A percentile compares a stretch with the other conserved stretches of the same genome.
These are phyloP conservation scores for Kryptolebias marmoratus DNA, from an alignment of 2,113 vertebrate genomes.

Conservation along the genomic window DNA sequence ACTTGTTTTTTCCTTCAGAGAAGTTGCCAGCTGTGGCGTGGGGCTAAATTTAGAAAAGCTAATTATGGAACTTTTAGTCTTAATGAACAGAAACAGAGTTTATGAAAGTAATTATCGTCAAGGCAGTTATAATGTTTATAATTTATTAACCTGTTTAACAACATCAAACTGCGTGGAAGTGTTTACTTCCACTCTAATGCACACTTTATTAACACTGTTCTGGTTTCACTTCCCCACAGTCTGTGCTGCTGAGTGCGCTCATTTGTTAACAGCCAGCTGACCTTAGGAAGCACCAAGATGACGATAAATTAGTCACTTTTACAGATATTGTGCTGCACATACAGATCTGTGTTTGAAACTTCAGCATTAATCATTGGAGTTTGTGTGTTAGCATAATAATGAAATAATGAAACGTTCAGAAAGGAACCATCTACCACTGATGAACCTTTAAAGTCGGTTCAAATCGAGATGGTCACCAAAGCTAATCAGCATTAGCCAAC, in stretches of 20 bases:
- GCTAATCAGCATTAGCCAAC: too few relatives aligned
- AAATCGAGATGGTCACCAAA: too few relatives aligned
- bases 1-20: neutral
- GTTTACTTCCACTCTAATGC: constrained; percentile 4
- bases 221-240: constrained; percentile 34
- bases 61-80: neutral
- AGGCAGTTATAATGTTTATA: neutral
- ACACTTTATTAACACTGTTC: neutral
- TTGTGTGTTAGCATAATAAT: too few relatives aligned
- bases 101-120: too few relatives aligned
- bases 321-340: too few relatives aligned
- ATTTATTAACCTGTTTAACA: neutral
- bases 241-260: neutral
- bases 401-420: too few relatives aligned
- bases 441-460: too few relatives aligned
- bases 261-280: neutral
- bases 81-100: neutral
- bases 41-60: neutral
- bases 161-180: neutral
- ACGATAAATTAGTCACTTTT: too few relatives aligned
- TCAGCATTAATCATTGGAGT: too few relatives aligned
- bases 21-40: neutral
- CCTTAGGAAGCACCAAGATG: neutral
- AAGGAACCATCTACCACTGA: too few relatives aligned
- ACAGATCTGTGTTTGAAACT: too few relatives aligned